A percentile compares a stretch with the other conserved stretches of the same genome.
Evolutionary conservation across 2,888 invertebrate genomes (phyloP).

Genomic region (Eupithecia abbreviata): DNA sequence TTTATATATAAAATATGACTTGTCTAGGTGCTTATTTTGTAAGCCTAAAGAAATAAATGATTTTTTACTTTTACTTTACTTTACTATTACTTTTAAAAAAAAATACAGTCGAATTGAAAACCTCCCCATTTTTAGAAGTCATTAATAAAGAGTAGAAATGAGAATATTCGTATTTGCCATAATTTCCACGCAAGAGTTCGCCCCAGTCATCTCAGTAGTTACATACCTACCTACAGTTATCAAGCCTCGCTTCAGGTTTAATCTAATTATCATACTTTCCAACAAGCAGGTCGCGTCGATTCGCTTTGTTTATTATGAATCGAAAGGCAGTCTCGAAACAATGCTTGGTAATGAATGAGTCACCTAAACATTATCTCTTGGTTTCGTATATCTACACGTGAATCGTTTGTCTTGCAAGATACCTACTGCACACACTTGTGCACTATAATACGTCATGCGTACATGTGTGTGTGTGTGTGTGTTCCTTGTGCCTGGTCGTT

Average conservation of each 20-base stretch:
- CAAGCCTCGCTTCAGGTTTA: background rate
- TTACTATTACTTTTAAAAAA: too few relatives aligned
- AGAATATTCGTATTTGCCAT: background rate
- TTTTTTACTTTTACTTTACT: too few relatives aligned
- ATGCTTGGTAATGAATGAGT: background rate
- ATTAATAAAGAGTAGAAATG: too few relatives aligned
- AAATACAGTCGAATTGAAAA: too few relatives aligned
- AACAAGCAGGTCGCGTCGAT: background rate
- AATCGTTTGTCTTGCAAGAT: background rate
- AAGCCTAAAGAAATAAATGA: too few relatives aligned
- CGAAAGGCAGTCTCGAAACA: background rate
- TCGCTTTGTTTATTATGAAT: background rate
- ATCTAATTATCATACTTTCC: background rate
- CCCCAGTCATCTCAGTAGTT: background rate
- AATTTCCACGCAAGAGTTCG: background rate
- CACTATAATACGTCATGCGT: too few relatives aligned
- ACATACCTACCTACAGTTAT: background rate
- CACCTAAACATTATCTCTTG: slow-evolving; percentile 1
- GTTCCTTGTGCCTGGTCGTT: too few relatives aligned
- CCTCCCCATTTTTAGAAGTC: too few relatives aligned
- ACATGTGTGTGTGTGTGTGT: too few relatives aligned
- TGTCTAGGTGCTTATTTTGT: too few relatives aligned
- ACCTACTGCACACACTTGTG: too few relatives aligned
- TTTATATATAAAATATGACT: too few relatives aligned
- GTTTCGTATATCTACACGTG: background rate